Conservation (phyloP, 2,113 vertebrate genomes). For the Ia io region DNA sequence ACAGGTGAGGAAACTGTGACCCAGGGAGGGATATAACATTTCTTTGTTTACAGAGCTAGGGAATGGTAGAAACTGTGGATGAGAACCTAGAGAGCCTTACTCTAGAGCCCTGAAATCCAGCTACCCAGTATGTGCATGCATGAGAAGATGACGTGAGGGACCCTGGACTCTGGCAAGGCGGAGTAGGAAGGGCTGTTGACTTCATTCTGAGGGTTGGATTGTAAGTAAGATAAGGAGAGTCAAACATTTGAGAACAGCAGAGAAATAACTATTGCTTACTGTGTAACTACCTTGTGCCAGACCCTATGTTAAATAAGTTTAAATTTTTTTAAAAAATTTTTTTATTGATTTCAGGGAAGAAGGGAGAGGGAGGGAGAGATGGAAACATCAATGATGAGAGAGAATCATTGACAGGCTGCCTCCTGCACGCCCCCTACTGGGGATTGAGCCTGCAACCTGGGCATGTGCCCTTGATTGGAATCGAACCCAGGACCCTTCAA, state of each 20-base stretch:
- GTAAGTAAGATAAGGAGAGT: not conserved
- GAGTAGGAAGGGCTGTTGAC: not conserved
- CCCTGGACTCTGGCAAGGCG: not conserved
- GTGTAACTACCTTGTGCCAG: not conserved
- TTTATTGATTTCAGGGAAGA: too few species aligned
- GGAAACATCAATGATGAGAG: too few species aligned
- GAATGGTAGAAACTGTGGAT: not conserved
- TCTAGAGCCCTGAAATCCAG: not conserved
- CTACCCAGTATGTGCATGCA: not conserved
- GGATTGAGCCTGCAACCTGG: too few species aligned
- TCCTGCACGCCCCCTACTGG: too few species aligned
- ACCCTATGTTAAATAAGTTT: not conserved
- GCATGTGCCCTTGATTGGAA: too few species aligned
- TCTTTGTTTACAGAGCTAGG: not conserved
- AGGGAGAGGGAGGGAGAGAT: too few species aligned
- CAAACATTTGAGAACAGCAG: not conserved
- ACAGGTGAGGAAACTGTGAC: not conserved
- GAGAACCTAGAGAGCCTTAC: not conserved
- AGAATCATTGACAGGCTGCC: too few species aligned
- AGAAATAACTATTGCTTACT: not conserved
- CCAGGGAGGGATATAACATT: not conserved
- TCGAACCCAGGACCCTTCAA: too few species aligned
- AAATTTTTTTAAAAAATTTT: not conserved
- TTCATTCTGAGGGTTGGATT: not conserved
- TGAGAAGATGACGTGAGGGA: not conserved